Evolutionary conservation across 2,888 invertebrate species (phyloP).

Genomic region (Bimastos eiseni): DNA sequence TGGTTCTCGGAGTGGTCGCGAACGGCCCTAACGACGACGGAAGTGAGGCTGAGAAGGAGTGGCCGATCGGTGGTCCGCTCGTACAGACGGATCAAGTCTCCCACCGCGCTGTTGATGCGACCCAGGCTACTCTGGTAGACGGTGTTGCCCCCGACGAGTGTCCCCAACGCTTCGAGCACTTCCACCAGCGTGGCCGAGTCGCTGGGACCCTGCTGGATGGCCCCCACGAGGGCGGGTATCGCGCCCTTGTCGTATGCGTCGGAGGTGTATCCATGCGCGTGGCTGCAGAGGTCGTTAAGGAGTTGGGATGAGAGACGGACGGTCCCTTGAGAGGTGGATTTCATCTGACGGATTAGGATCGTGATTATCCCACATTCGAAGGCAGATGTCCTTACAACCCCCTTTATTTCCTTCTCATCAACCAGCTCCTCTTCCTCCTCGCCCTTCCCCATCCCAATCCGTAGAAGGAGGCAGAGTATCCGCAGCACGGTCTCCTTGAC

Average conservation of each 20-base stretch:
- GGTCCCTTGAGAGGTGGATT: conserved; percentile 47
- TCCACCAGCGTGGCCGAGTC: conserved; percentile 51
- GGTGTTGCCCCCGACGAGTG: conserved; percentile 49
- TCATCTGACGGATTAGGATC: conserved; percentile 52
- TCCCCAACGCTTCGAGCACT: conserved; percentile 52
- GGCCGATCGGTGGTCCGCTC: conserved; percentile 50
- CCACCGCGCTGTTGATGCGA: conserved; percentile 47
- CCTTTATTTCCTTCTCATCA: conserved; percentile 50
- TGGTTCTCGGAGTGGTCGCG: conserved; percentile 51
- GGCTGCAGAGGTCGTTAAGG: conserved; percentile 52
- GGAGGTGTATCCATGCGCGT: conserved; percentile 50
- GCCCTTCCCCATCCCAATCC: not conserved
- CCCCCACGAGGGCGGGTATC: conserved; percentile 53
- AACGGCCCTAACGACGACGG: conserved; percentile 50
- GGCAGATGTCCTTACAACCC: conserved; percentile 51
- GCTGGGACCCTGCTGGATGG: conserved; percentile 47
- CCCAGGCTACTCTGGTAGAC: conserved; percentile 51
- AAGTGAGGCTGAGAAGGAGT: conserved; percentile 53
- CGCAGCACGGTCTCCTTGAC: conserved; percentile 54
- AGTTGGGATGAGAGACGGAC: conserved; percentile 53
- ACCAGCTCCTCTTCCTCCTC: not conserved
- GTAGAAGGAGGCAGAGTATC: conserved; percentile 53
- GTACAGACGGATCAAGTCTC: conserved; percentile 61
- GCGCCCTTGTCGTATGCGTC: conserved; percentile 51
- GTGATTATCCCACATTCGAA: conserved; percentile 43